A percentile compares a stretch with the other conserved stretches of the same genome.
phyloP scores from a whole-genome alignment of 2,113 vertebrate species.

The Takifugu flavidus region DNA sequence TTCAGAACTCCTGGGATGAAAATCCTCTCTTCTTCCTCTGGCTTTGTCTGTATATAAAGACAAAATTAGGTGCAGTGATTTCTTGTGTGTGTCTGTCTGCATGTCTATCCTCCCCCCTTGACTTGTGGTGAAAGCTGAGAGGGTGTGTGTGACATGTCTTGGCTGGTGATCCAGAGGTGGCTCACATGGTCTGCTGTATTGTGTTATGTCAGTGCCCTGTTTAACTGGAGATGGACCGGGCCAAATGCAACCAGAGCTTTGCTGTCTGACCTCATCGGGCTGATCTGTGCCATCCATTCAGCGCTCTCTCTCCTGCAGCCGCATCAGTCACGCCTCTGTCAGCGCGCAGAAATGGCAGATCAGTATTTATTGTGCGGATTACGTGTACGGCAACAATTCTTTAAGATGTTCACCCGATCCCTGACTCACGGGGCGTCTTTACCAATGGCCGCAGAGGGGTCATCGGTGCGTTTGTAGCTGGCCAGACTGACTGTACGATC shows the following conservation, averaged over 20 bases:
- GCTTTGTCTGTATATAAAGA: slow-evolving; percentile 53
- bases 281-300: slow-evolving; percentile 57
- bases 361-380: slow-evolving; percentile 59
- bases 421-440: slow-evolving; percentile 18
- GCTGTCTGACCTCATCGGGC: slow-evolving; percentile 60
- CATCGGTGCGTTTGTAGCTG: slow-evolving; percentile 28
- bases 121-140: slow-evolving; percentile 36
- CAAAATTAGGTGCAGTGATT: slow-evolving; percentile 50
- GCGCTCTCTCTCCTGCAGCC: slow-evolving; percentile 49
- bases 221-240: slow-evolving; percentile 65
- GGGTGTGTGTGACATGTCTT: slow-evolving; percentile 56
- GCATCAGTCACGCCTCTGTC: slow-evolving; percentile 61
- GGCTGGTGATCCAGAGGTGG: slow-evolving; percentile 43
- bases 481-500: slow-evolving; percentile 38
- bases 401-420: slow-evolving; percentile 43
- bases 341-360: slow-evolving; percentile 40
- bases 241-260: slow-evolving; percentile 53
- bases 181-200: slow-evolving; percentile 41
- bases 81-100: slow-evolving; percentile 20
- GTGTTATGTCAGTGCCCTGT: slow-evolving; percentile 57
- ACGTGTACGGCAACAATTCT: slow-evolving; percentile 2
- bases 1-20: slow-evolving; percentile 48
- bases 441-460: slow-evolving; percentile 23
- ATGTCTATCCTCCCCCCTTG: slow-evolving; percentile 8
- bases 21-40: slow-evolving; percentile 35